These are phyloP conservation scores for Sebastes dallii DNA, from an alignment of 2,797 vertebrate genomes.

Conservation along the genomic window DNA sequence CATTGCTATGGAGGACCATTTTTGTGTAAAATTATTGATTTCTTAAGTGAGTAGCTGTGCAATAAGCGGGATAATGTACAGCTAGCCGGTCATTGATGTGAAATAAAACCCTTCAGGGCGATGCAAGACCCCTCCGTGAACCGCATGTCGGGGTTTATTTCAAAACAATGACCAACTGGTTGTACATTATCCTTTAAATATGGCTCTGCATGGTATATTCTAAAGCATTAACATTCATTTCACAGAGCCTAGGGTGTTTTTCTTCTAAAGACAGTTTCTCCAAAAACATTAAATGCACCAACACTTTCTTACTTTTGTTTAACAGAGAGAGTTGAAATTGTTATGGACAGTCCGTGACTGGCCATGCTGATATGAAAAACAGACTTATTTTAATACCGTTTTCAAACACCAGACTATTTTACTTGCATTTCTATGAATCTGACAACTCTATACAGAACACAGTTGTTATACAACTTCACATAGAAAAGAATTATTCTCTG, in stretches of 20 bases:
- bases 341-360: not conserved
- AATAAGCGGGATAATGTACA: not conserved
- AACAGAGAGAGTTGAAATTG: not conserved
- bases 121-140: too few relatives aligned
- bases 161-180: too few relatives aligned
- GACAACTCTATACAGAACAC: slow-evolving; percentile 24
- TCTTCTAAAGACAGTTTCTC: not conserved
- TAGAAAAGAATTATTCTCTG: slow-evolving; percentile 38
- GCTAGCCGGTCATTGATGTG: too few relatives aligned
- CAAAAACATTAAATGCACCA: not conserved
- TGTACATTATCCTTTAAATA: not conserved
- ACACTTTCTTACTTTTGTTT: slow-evolving; percentile 2
- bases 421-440: slow-evolving; percentile 1
- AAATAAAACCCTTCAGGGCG: too few relatives aligned
- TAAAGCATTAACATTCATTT: not conserved
- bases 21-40: not conserved
- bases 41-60: not conserved
- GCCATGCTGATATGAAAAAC: not conserved
- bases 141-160: too few relatives aligned
- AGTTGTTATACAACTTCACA: slow-evolving; percentile 36
- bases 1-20: not conserved
- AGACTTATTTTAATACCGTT: slow-evolving; percentile 10
- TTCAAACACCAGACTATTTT: not conserved
- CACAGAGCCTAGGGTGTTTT: not conserved
- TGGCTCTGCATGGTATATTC: not conserved